Evolutionary conservation across 2,888 invertebrate genomes (phyloP), one percentile per base, ranked within the genome.

Genomic region (Eupithecia centaureata): DNA sequence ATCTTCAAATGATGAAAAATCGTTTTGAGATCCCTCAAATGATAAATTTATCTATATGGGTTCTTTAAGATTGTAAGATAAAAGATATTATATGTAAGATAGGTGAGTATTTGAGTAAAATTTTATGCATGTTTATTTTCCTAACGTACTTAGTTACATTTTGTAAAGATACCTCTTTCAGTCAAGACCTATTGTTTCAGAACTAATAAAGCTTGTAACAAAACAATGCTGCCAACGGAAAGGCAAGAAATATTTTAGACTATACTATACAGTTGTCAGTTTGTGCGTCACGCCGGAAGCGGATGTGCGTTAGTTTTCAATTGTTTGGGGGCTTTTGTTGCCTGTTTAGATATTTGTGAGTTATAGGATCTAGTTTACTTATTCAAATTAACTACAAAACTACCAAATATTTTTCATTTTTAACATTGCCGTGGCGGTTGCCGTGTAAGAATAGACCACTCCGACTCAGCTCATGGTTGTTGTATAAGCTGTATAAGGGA

Each of bases 241-340:
- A 56, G 72, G 64, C 47, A 66, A 63, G 63, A 73, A 74, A 76
- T 74, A 75, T 77, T 75, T 73, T 70, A 74, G 73, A 78, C 74
- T 76, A 70, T 74, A 78, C 74, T 76, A 70, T 74, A 75, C 74
- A 73, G 60, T 74, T 71, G 75, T 73, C 70, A 72, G 77, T 77
- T 76, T 65, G 72, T 73, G 70, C 68, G 72, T 78, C 78, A 77
- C 77, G 62, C 68, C 81, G 79, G 82, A 79, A 73, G 54, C 63
- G 84, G 84, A 84, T 76, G 83, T 79, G 79, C 75, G 82, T 82
- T 80, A 83, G 83, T 84, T 83, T 76, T 73, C 76, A 72, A 68
- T 79, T 81, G 77, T 79, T 67, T 64, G 51, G 57, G 74, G 77
- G 74, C 79, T 73, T 75, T 80, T 76, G 70, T 73, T 67, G 42